phyloP scores from a whole-genome alignment of 2,113 vertebrate species.

The Ptilonorhynchus violaceus region DNA sequence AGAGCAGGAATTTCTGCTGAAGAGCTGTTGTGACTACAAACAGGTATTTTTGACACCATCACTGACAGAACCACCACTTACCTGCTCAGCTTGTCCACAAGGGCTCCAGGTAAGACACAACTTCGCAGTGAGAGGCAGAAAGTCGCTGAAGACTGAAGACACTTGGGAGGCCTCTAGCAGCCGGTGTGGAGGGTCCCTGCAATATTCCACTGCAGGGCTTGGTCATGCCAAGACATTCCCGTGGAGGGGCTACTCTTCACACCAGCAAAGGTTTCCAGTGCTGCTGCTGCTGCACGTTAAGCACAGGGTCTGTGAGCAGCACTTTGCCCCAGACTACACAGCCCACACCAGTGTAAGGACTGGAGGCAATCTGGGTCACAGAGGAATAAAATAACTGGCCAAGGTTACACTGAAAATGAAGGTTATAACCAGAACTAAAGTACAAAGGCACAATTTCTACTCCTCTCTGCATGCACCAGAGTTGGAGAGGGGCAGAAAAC shows the following conservation, averaged over 20 bases:
- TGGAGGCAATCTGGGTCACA: neutral
- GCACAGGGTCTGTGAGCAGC: neutral
- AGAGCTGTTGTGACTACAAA: neutral
- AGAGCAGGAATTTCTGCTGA: neutral
- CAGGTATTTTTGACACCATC: neutral
- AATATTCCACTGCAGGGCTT: neutral
- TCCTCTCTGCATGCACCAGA: neutral
- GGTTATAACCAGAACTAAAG: neutral
- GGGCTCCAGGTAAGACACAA: neutral
- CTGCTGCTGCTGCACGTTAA: neutral
- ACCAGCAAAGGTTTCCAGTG: neutral
- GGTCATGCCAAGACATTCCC: neutral
- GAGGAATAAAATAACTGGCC: neutral
- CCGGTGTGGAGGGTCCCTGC: neutral
- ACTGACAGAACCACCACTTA: neutral
- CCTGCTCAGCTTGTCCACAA: neutral
- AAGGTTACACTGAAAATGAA: neutral
- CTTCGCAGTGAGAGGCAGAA: neutral
- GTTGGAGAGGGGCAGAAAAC: neutral
- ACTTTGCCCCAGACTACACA: neutral
- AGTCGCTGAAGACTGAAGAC: neutral
- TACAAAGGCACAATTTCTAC: neutral
- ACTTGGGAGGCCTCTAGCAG: neutral
- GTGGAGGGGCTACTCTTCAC: neutral
- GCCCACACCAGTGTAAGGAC: neutral